Base-by-base conservation (phyloP, 2,888 invertebrate species). In the Amblyteles armatorius region DNA sequence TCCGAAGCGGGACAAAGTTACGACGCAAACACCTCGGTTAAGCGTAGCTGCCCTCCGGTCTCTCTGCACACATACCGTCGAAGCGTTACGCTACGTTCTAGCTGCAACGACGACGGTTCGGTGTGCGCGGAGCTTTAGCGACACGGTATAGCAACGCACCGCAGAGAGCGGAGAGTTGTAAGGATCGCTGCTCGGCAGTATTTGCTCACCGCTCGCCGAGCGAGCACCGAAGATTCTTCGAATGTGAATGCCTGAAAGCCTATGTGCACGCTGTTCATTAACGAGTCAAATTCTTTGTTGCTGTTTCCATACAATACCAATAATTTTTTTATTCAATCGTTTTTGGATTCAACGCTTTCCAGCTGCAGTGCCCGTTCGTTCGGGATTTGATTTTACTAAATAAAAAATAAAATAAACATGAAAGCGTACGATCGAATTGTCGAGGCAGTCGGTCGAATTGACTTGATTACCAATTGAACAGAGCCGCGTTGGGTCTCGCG, bases 161-260 rank as follows among this genome's bases (percentile, higher is more conserved):
- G 40, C 50, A 22, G 55, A 72, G 72, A 11, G 40, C 5, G 65
- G 13, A 22, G 68, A 76, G 69, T 84, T 57, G 69, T 44, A 76
- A 81, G 71, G 19, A 76, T 79, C 85, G 76, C 72, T 26, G 60
- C 40, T 71, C 68, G 29, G 57, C 86, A 86, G 86, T 86, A 57
- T 83, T 83, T 65, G 83, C 68, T 79, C 76, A 72, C 65, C 79
- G 77, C 67, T 81, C 80, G 55, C 67, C 69, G 83, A 83, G 77
- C 77, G 77, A 79, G 71, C 82, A 79, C 79, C 79, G 63, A 76
- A 40, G 68, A 48, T 19, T 26, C 40, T 48, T 48, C 63, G 33
- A 50, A 74, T 48, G 29, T 44, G 60, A 29, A 60, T 60, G 4
- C 48, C 60, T 22, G 52, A 71, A 71, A 36, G 19, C 52, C 55